Evolutionary conservation across 2,888 invertebrate genomes (phyloP), one percentile per base, ranked within the genome.

Genomic region (Melipona bicolor): DNA sequence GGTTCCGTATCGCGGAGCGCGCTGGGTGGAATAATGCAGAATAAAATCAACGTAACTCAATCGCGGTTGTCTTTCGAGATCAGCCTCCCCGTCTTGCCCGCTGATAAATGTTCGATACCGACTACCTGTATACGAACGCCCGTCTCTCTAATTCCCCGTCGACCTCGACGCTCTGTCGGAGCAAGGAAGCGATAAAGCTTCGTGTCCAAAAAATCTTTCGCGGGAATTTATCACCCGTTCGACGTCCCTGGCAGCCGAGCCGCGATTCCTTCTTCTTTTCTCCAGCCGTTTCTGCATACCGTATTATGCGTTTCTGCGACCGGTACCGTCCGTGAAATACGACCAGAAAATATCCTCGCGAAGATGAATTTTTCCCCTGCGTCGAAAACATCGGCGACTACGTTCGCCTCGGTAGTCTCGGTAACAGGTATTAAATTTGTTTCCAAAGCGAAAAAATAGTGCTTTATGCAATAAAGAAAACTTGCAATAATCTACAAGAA

Each of bases 11-110:
- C 65, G 61, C 56, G 72, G 65, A 43, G 27, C 6, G 43, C 67
- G 81, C 81, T 85, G 91, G 92, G 89, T 91, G 90, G 93, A 92
- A 93, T 92, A 92, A 85, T 86, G 88, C 90, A 84, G 94, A 93
- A 94, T 94, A 94, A 94, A 94, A 94, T 94, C 93, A 94, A 92
- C 94, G 93, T 94, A 94, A 94, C 92, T 94, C 94, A 94, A 94
- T 94, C 92, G 93, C 90, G 90, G 90, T 91, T 91, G 92, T 93
- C 93, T 93, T 92, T 89, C 89, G 91, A 93, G 91, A 94, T 94
- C 93, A 91, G 89, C 91, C 90, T 88, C 83, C 84, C 88, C 88
- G 83, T 87, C 90, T 87, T 88, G 81, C 76, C 69, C 82, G 79
- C 89, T 92, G 92, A 93, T 92, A 91, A 93, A 92, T 92, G 88